These are phyloP conservation scores for Phania funesta DNA, from an alignment of 2,888 invertebrate genomes.

Conservation along the genomic window DNA sequence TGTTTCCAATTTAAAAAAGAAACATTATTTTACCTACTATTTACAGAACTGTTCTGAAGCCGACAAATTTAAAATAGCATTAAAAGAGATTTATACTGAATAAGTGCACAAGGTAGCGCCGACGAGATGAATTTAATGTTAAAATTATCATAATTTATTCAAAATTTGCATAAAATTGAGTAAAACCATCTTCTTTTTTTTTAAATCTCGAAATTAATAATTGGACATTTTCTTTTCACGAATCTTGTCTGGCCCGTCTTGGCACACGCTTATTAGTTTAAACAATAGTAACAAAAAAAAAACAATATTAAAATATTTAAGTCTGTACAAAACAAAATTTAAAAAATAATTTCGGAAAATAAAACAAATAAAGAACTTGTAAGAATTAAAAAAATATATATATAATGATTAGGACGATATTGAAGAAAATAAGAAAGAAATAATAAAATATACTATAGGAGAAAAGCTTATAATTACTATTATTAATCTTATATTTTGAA, in stretches of 20 bases:
- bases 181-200: no score
- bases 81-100: neutral
- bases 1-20: no score
- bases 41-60: constrained; percentile 17
- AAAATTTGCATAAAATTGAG: neutral
- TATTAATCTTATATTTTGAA: constrained; percentile 43
- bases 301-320: constrained; percentile 36
- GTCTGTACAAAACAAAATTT: constrained; percentile 55
- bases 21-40: constrained; percentile 17
- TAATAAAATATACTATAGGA: constrained; percentile 48
- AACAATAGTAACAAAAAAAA: constrained; percentile 35
- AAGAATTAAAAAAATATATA: constrained; percentile 35
- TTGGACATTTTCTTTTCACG: no score
- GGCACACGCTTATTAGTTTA: constrained; percentile 26
- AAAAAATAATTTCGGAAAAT: constrained; percentile 15
- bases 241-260: neutral
- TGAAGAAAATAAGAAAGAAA: constrained; percentile 25
- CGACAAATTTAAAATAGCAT: constrained; percentile 16
- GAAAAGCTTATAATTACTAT: constrained; percentile 59
- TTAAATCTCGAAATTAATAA: no score
- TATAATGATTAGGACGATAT: constrained; percentile 12
- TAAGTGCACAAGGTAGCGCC: neutral
- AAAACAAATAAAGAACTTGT: constrained; percentile 4
- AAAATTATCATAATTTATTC: neutral
- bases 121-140: neutral